phyloP scores from a whole-genome alignment of 2,113 vertebrate genomes.

The Larimichthys crocea region DNA sequence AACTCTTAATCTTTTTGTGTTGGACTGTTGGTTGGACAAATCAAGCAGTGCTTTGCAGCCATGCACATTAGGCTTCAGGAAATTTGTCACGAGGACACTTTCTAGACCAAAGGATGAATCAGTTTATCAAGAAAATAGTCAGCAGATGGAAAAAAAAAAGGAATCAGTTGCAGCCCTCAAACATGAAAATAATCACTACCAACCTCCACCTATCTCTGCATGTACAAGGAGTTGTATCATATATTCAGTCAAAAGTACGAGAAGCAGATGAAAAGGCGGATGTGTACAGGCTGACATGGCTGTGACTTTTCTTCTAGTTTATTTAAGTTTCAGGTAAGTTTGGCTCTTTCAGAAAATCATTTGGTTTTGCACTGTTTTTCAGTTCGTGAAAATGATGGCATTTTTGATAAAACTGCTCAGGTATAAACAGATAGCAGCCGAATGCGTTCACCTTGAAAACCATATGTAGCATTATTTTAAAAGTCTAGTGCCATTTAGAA shows the following conservation, averaged over 20 bases:
- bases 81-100: background rate
- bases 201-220: background rate
- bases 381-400: background rate
- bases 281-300: background rate
- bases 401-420: background rate
- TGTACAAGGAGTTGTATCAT: background rate
- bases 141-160: background rate
- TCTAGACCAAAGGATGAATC: background rate
- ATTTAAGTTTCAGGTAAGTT: background rate
- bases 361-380: slow-evolving; percentile 3
- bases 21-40: background rate
- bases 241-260: background rate
- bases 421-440: background rate
- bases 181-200: background rate
- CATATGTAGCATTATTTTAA: background rate
- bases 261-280: background rate
- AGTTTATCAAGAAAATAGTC: background rate
- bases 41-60: background rate
- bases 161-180: too few relatives aligned
- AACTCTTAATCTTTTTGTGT: background rate
- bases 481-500: background rate
- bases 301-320: slow-evolving; percentile 1
- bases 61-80: background rate
- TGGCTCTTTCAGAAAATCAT: background rate
- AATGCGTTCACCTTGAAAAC: slow-evolving; percentile 35